Percentiles rank a stretch among this genome's conserved stretches.
Evolutionary conservation across 2,797 vertebrate species (phyloP).

Genomic region (Hypotaenidia okinawae): DNA sequence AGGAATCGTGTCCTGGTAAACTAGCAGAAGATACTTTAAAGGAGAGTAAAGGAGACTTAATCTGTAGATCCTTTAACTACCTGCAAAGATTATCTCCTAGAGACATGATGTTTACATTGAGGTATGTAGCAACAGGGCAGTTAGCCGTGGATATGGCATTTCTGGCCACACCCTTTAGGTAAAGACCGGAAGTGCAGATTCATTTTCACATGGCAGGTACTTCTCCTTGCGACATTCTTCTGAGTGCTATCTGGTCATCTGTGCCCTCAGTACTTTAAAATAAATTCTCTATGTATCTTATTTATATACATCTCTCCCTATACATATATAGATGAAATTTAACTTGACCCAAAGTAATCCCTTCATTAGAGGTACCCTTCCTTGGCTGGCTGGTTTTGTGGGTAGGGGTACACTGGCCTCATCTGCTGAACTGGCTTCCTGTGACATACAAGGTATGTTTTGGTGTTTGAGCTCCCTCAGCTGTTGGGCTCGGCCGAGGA

Average conservation of each 20-base stretch:
- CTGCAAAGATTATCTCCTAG: constrained; percentile 55
- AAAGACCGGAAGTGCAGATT: constrained; percentile 26
- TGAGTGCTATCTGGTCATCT: background rate
- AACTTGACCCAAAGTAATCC: background rate
- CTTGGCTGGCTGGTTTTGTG: background rate
- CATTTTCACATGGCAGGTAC: background rate
- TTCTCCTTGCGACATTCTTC: background rate
- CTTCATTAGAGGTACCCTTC: background rate
- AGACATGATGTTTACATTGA: background rate
- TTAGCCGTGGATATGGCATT: background rate
- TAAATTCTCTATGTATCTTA: background rate
- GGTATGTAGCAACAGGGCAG: constrained; percentile 7
- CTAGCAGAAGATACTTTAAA: background rate
- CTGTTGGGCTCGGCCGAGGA: background rate
- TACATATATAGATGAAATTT: background rate
- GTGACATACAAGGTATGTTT: background rate
- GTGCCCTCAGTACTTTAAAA: accelerated
- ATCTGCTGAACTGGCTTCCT: background rate
- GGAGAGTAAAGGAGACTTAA: constrained; percentile 3
- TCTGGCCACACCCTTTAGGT: constrained; percentile 26
- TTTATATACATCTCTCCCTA: background rate
- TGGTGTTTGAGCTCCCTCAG: background rate
- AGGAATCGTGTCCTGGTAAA: background rate
- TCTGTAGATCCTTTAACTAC: constrained; percentile 24
- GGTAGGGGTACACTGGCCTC: background rate